Conservation (phyloP, 2,113 vertebrate genomes). For the Gobio gobio region DNA sequence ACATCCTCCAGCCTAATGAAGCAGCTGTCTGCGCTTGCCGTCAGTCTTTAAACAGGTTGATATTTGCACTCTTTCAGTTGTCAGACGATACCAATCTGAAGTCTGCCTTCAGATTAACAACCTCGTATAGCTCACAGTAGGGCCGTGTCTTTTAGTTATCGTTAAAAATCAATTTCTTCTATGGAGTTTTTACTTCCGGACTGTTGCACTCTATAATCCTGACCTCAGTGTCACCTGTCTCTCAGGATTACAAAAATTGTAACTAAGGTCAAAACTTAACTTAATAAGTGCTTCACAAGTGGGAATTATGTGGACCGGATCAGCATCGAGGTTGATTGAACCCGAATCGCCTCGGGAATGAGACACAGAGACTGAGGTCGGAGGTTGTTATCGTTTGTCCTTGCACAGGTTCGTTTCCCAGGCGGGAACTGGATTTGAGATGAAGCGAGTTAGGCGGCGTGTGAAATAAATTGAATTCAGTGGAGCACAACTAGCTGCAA, state of each 20-base stretch:
- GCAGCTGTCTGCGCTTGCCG: no score
- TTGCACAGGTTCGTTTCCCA: conserved; percentile 59
- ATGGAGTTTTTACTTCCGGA: no score
- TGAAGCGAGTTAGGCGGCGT: conserved; percentile 49
- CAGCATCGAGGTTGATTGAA: conserved; percentile 32
- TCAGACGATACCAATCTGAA: no score
- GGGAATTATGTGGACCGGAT: conserved; percentile 44
- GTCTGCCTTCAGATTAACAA: no score
- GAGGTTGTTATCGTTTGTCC: conserved; percentile 57
- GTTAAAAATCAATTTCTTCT: no score
- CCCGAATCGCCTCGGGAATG: neutral
- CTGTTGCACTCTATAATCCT: neutral
- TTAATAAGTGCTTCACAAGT: conserved; percentile 19
- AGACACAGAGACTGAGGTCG: conserved; percentile 36
- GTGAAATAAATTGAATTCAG: conserved; percentile 10
- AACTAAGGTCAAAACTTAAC: conserved; percentile 11
- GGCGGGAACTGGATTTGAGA: conserved; percentile 16
- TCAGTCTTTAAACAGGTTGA: no score
- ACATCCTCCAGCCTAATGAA: no score
- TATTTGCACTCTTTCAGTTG: no score
- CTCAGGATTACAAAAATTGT: conserved; percentile 22
- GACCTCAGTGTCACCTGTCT: conserved; percentile 28
- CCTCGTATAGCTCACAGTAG: no score
- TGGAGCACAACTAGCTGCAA: conserved; percentile 21
- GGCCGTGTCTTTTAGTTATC: no score